Conservation (phyloP, 2,888 invertebrate genomes). For the Caenorhabditis sinica region DNA sequence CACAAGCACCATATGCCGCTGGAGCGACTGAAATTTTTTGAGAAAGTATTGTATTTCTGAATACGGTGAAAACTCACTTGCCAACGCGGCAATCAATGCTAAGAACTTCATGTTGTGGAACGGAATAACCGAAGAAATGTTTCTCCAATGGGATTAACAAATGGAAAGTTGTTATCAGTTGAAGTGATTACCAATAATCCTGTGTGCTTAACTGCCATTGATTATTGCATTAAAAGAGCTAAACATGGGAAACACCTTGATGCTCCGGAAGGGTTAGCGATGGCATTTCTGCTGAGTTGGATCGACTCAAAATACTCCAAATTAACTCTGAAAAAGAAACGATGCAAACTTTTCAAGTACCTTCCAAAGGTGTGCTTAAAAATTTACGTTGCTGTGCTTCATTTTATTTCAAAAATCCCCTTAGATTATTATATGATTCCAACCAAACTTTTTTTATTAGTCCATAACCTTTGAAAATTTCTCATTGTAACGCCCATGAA, state of each 20-base stretch:
- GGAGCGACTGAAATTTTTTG: constrained; percentile 12
- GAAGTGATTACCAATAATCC: constrained; percentile 59
- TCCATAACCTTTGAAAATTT: neutral
- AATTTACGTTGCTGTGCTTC: too few species aligned
- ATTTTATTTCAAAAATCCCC: too few species aligned
- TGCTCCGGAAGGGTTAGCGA: constrained; percentile 10
- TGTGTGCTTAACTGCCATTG: constrained; percentile 17
- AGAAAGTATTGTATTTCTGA: neutral
- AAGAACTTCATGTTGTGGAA: constrained; percentile 46
- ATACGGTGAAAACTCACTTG: constrained; percentile 19
- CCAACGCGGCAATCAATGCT: constrained; percentile 49
- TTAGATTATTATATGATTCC: neutral
- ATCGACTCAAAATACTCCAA: neutral
- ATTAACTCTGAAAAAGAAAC: too few species aligned
- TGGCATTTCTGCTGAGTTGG: constrained; percentile 7
- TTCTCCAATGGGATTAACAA: constrained; percentile 50
- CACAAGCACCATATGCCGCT: constrained; percentile 6
- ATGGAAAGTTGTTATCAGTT: constrained; percentile 57
- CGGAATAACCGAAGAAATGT: constrained; percentile 38
- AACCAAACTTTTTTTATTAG: neutral
- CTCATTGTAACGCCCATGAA: neutral
- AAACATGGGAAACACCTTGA: constrained; percentile 19
- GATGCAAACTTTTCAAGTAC: too few species aligned
- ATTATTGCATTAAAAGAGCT: constrained; percentile 25
- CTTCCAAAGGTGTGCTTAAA: too few species aligned